Evolutionary conservation across 2,113 vertebrate species (phyloP).

Genomic region (Chrysochloris asiatica): DNA sequence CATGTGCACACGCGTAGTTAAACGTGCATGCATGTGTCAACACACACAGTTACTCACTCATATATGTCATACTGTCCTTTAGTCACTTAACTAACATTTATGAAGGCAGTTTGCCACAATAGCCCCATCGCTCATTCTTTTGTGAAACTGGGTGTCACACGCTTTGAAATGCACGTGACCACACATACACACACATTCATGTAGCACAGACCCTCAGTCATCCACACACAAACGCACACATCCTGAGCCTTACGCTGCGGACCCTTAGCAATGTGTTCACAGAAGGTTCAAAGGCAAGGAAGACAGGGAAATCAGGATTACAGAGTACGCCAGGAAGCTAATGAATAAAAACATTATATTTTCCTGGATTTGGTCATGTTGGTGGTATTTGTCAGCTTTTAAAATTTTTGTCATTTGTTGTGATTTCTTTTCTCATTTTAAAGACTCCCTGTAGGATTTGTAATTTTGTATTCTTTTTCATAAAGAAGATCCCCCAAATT

Average conservation of each 20-base stretch:
- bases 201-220: background rate
- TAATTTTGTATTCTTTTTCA: background rate
- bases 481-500: background rate
- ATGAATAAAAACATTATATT: constrained; percentile 31
- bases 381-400: background rate
- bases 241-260: background rate
- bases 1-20: too few species aligned
- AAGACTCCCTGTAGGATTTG: background rate
- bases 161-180: background rate
- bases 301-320: background rate
- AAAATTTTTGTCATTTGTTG: background rate
- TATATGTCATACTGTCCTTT: background rate
- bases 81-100: background rate
- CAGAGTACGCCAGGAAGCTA: background rate
- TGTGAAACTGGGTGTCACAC: background rate
- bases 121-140: background rate
- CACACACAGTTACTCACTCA: background rate
- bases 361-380: background rate
- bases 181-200: too few species aligned
- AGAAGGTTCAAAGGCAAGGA: background rate
- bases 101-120: rapidly evolving
- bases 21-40: rapidly evolving
- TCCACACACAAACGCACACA: background rate
- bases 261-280: background rate
- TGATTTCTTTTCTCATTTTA: background rate